Percentiles rank a stretch among this genome's conserved stretches.
Conservation (phyloP, 2,797 vertebrate genomes). For the Sciurus carolinensis region DNA sequence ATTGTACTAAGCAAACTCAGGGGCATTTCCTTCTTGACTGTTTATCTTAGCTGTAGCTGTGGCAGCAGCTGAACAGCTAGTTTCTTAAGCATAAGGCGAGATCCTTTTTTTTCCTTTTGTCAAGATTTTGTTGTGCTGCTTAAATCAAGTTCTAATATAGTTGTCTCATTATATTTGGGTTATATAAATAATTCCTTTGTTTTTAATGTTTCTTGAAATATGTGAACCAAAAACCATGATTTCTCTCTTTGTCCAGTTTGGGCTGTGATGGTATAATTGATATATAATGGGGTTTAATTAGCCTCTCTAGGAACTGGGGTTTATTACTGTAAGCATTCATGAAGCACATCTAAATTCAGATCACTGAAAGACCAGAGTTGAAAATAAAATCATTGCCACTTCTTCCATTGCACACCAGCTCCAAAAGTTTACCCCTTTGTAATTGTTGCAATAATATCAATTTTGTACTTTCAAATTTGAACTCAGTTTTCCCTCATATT, state of each 20-base stretch:
- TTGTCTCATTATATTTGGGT: neutral
- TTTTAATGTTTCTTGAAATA: conserved; percentile 65
- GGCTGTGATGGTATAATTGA: neutral
- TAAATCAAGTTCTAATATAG: conserved; percentile 44
- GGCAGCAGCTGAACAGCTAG: neutral
- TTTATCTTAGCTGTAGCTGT: conserved; percentile 8
- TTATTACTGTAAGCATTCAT: conserved; percentile 22
- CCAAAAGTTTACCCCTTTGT: neutral
- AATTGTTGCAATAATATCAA: neutral
- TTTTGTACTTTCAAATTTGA: conserved; percentile 4
- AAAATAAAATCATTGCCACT: conserved; percentile 10
- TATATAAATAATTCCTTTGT: conserved; percentile 27
- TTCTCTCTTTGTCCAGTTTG: conserved; percentile 48
- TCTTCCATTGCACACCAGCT: neutral
- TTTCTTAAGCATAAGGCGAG: conserved; percentile 36
- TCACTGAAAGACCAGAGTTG: neutral
- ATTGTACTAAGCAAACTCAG: neutral
- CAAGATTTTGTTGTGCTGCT: conserved; percentile 17
- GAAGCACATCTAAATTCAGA: conserved; percentile 47
- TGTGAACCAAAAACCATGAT: neutral
- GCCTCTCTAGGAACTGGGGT: conserved; percentile 29
- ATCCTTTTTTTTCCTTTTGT: neutral
- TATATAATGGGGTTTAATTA: conserved; percentile 24
- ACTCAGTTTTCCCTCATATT: conserved; percentile 1
- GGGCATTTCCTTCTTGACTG: neutral